phyloP scores from a whole-genome alignment of 1,140 invertebrate genomes.

The Drosophila kepulauana region DNA sequence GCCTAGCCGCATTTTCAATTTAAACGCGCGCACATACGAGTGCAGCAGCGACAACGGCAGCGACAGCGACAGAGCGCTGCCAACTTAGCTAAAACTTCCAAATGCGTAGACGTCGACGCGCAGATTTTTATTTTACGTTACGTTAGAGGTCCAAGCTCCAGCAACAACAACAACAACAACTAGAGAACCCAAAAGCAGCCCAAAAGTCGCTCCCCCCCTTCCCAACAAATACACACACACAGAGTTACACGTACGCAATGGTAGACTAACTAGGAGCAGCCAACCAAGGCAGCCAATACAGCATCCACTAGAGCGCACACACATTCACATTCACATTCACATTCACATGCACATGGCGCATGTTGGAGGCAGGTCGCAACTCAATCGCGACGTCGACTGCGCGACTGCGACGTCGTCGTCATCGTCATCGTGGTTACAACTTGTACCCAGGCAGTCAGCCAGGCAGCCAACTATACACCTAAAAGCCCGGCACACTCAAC shows the following conservation, averaged over 20 bases:
- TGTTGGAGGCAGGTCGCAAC: slow-evolving; percentile 49
- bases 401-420: background rate
- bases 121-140: slow-evolving; percentile 53
- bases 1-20: slow-evolving; percentile 73
- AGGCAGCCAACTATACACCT: slow-evolving; percentile 11
- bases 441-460: slow-evolving; percentile 3
- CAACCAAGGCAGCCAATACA: background rate
- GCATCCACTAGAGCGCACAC: background rate
- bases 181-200: background rate
- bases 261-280: no score
- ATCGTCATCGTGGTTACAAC: slow-evolving; percentile 66
- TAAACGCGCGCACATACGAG: slow-evolving; percentile 57
- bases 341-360: slow-evolving; percentile 14
- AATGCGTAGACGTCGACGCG: slow-evolving; percentile 67
- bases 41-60: slow-evolving; percentile 26
- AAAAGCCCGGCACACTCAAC: slow-evolving; percentile 1
- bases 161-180: slow-evolving; percentile 13
- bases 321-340: background rate
- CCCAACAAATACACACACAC: background rate
- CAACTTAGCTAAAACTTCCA: slow-evolving; percentile 78
- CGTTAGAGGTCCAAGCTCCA: slow-evolving; percentile 47
- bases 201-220: background rate
- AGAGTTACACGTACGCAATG: no score
- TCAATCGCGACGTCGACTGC: slow-evolving; percentile 48
- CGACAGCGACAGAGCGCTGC: slow-evolving; percentile 36